phyloP scores from a whole-genome alignment of 2,888 invertebrate species.

The Lordiphosa fenestrarum region DNA sequence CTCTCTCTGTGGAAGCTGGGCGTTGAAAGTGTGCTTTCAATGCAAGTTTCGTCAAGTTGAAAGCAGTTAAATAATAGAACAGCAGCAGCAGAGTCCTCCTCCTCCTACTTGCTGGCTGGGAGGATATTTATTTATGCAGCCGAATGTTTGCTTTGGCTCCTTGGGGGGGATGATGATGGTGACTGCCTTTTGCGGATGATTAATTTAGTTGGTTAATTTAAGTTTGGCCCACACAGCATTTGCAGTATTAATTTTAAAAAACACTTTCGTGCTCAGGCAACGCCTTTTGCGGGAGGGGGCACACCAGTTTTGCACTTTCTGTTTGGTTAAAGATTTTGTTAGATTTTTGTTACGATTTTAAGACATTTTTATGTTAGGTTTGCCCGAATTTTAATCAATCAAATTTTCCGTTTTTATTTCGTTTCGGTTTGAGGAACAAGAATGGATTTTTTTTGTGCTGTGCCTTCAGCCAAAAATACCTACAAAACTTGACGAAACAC shows the following conservation, averaged over 20 bases:
- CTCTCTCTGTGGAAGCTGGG: conserved; percentile 48
- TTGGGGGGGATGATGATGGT: too few relatives aligned
- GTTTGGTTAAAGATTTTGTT: too few relatives aligned
- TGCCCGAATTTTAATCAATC: conserved; percentile 10
- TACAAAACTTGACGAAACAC: conserved; percentile 69
- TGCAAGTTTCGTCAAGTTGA: conserved; percentile 64
- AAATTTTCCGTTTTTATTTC: conserved; percentile 41
- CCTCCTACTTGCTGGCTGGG: conserved; percentile 19
- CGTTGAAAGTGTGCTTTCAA: conserved; percentile 71
- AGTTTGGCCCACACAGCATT: too few relatives aligned
- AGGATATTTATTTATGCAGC: too few relatives aligned
- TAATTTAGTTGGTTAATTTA: too few relatives aligned
- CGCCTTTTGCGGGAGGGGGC: too few relatives aligned
- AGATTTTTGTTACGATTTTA: too few relatives aligned
- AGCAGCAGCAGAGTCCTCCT: conserved; percentile 47
- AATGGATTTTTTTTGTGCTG: conserved; percentile 36
- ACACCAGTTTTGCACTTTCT: too few relatives aligned
- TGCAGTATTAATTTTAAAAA: too few relatives aligned
- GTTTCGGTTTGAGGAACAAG: conserved; percentile 2
- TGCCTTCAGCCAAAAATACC: conserved; percentile 55
- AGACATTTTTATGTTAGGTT: background rate
- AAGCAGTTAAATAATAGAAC: conserved; percentile 71
- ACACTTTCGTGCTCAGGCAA: too few relatives aligned
- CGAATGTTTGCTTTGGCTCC: too few relatives aligned
- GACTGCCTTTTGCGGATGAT: too few relatives aligned